Evolutionary conservation across 2,113 vertebrate species (phyloP), one percentile per base, ranked within the genome.

Genomic region (Bubo scandiacus): DNA sequence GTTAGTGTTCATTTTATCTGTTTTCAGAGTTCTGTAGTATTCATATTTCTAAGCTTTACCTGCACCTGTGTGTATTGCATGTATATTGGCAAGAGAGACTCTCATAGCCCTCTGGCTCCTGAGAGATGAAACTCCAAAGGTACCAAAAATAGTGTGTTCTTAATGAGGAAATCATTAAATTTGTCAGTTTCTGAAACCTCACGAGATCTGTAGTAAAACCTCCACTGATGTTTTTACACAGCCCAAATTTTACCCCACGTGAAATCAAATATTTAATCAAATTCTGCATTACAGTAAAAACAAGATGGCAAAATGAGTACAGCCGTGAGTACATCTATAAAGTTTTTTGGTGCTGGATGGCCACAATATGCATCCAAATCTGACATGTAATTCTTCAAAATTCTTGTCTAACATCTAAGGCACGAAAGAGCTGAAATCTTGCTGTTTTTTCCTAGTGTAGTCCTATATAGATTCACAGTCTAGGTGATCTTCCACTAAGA

Each of bases 231-330:
- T 71, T 86, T 65, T 81, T 32, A 49, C 5, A 10, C 12, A 73
- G 34, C 12, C 19, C 20, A 65, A n/a, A 66, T 83, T 73, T 80
- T 81, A 8, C 18, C 51, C 12, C 47, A 18, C 14, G 22, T 78
- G 51, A 94, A 94, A 78, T 66, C 15, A 88, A 88, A 55, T 86
- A 88, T 88, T 95, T 92, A 66, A 58, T 81, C 15, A 78, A 66
- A 68, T 47, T 54, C 67, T 91, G 17, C 43, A 49, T 22, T 67
- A 27, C 43, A 72, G 42, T 61, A 42, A 57, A 84, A 96, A 81
- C 51, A 79, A 11, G 6, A 58, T 6, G n/a, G 52, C 26, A 81
- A 87, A 93, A 77, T 51, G 12, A 86, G 38, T 51, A 71, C 26
- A 88, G 23, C 26, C 71, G 32, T 62, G 36, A 86, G 10, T 32